Evolutionary conservation across 2,113 vertebrate species (phyloP).

Genomic region (Sebastes fasciatus): DNA sequence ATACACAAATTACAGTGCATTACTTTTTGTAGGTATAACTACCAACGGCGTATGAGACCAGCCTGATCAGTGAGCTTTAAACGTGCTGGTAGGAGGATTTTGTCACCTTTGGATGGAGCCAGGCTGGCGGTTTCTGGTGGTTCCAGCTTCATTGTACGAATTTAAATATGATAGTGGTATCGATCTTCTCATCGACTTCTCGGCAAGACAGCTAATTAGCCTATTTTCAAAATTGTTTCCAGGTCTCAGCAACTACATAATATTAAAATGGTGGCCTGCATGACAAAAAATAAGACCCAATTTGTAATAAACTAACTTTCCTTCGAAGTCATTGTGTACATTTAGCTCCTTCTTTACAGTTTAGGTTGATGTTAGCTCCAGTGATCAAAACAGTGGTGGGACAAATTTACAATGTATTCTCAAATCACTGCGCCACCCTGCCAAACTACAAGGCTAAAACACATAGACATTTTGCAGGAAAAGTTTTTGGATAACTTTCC

Average conservation of each 20-base stretch:
- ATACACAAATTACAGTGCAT: too few species aligned
- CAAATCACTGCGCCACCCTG: not conserved
- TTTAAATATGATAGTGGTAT: not conserved
- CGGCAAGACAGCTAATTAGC: not conserved
- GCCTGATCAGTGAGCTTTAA: not conserved
- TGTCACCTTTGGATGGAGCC: not conserved
- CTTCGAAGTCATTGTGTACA: not conserved
- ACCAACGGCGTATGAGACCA: too few species aligned
- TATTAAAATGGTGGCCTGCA: not conserved
- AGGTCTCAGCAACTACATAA: not conserved
- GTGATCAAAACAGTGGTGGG: not conserved
- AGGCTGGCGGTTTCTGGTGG: not conserved
- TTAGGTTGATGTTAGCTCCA: not conserved
- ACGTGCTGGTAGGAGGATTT: not conserved
- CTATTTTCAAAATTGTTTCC: not conserved
- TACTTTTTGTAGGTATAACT: too few species aligned
- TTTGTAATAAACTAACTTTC: not conserved
- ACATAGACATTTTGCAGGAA: not conserved
- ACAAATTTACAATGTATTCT: not conserved
- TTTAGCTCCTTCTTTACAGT: not conserved
- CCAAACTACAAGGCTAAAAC: not conserved
- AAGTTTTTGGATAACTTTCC: slow-evolving; percentile 16
- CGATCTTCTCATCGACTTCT: not conserved
- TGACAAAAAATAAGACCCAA: not conserved
- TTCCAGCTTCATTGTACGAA: not conserved